Evolutionary conservation across 1,140 invertebrate species (phyloP), one percentile per base, ranked within the genome.

Genomic region (Macrosteles quadrilineatus): DNA sequence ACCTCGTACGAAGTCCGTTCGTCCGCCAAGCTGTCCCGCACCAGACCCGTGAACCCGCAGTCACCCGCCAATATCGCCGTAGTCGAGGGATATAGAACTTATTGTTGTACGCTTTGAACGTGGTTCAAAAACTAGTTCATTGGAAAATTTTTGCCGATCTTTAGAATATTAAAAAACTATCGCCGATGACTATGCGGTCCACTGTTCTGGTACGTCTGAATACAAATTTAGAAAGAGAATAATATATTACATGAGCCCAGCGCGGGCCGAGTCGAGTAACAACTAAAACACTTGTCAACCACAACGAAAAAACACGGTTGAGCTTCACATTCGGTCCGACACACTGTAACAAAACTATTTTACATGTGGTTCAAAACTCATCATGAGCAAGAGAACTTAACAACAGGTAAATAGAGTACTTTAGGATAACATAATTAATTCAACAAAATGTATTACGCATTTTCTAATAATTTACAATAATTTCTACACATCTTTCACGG

Each of bases 181-280:
- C 32, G 32, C 32, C 32, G 32, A 14, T 36, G 32, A 36, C 32
- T 36, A n/a, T 36, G 14, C 4, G 32, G 32, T 36, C 14, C 32
- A 36, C 32, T 36, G 32, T 50, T n/a, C 47, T 4, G 14, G 47
- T 4, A 17, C 47, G 21, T 3, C n/a, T 59, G 12, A 29, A 59
- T 59, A 59, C 25, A 29, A 59, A 59, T 59, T 59, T 59, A 59
- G 55, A 59, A 59, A 59, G 55, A 59, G 55, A 59, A 59, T 25
- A 59, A 27, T 59, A 59, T 59, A 59, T 59, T 59, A 59, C 55
- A 59, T 4, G 25, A 30, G 23, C 2, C 47, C 36, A 9, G n/a
- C 21, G 14, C 4, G 21, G 47, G 6, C 14, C 47, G 21, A 50
- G 47, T 50, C 4, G 21, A 4, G 14, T 59, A 59, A 25, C 55